Evolutionary conservation across 2,113 vertebrate species (phyloP), one percentile per base, ranked within the genome.

Genomic region (Aspiorhynchus laticeps): DNA sequence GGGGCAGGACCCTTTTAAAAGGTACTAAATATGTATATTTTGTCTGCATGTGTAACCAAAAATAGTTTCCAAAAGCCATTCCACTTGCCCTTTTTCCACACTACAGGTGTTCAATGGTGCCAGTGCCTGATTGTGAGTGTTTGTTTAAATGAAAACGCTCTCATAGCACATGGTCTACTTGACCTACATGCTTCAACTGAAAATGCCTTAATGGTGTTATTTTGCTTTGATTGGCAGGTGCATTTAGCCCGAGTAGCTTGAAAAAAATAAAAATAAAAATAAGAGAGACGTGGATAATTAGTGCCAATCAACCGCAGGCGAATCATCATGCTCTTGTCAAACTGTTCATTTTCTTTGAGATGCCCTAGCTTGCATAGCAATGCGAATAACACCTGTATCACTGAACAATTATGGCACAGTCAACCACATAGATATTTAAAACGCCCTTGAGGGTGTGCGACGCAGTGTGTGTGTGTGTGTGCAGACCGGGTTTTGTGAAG

Each of bases 31-130:
- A 63, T 63, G 61, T 26, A 11, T 12, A 90, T 88, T 88, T 90
- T 90, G 51, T 65, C 41, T 69, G 31, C 24, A 82, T 43, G 53
- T 86, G 85, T 91, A 92, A 91, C 90, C 80, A 85, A 89, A 87
- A 92, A 93, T 93, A 90, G 91, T 86, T 87, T 87, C 51, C 21
- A 79, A 89, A 90, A 86, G 17, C 19, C n/a, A 28, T 87, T 91
- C 19, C 31, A 28, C 87, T 91, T 89, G 91, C 89, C 90, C 86
- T 85, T 79, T 7, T 56, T 87, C 85, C 24, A 88, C 90, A 38
- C 26, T 56, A 74, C 19, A 71, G 15, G 61, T 19, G 41, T 69
- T 53, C 2, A 1, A 67, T 19, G 7, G 46, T 48, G 84, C 10
- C 63, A 48, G 77, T 8, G 63, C 38, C 11, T 21, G 53, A 59